Conservation (phyloP, 2,113 vertebrate genomes). For the Hippocampus comes region DNA sequence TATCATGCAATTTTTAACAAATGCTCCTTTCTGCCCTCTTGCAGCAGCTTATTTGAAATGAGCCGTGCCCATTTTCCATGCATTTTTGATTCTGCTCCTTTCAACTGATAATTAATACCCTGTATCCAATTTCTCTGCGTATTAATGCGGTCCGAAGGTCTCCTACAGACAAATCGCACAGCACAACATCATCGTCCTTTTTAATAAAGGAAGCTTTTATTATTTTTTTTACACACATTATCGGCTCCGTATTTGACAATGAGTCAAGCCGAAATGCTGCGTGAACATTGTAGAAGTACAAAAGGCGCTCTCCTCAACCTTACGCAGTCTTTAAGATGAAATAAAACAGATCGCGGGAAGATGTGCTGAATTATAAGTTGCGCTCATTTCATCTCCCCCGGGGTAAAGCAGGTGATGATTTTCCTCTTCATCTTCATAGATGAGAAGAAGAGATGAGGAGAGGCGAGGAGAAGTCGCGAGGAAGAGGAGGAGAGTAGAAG, state of each 20-base stretch:
- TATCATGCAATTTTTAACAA: slow-evolving; percentile 1
- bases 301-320: not conserved
- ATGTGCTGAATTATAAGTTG: slow-evolving; percentile 37
- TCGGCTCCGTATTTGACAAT: not conserved
- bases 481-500: slow-evolving; percentile 19
- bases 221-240: not conserved
- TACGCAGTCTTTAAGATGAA: slow-evolving; percentile 25
- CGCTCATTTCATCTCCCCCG: slow-evolving; percentile 24
- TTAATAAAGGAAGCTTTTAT: not conserved
- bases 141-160: not conserved
- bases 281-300: slow-evolving; percentile 1
- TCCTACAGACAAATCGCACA: not conserved
- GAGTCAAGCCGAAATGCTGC: not conserved
- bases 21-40: not conserved
- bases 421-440: slow-evolving; percentile 42
- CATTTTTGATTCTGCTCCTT: slow-evolving; percentile 6
- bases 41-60: not conserved
- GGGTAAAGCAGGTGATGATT: slow-evolving; percentile 15
- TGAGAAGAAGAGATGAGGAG: slow-evolving; percentile 29
- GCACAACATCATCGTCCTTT: not conserved
- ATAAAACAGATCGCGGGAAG: slow-evolving; percentile 18
- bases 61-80: not conserved
- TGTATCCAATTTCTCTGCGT: slow-evolving; percentile 2
- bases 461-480: not conserved
- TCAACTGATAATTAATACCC: slow-evolving; percentile 2